Conservation (phyloP, 2,888 invertebrate species). For the Myopa tessellatipennis region DNA sequence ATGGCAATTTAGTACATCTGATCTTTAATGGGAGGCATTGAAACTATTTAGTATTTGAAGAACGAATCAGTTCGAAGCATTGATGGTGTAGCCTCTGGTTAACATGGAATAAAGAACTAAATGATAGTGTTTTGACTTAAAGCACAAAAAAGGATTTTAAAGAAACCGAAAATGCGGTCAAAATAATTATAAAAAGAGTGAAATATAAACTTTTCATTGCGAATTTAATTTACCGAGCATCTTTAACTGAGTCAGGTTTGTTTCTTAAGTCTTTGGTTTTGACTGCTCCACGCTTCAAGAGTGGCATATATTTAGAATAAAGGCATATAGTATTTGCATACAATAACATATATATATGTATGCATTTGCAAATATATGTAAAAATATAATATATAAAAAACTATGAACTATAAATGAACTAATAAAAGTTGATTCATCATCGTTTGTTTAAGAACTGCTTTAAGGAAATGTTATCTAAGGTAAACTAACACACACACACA, state of each 20-base stretch:
- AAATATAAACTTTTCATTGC: not conserved
- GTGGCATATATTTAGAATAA: too few relatives aligned
- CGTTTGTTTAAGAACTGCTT: too few relatives aligned
- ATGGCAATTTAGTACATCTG: constrained; percentile 58
- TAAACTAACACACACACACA: too few relatives aligned
- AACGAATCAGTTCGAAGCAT: not conserved
- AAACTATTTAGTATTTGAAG: constrained; percentile 40
- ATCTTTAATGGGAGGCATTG: constrained; percentile 54
- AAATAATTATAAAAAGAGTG: not conserved
- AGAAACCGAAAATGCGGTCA: constrained; percentile 29
- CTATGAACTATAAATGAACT: too few relatives aligned
- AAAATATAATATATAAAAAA: too few relatives aligned
- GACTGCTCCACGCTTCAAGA: too few relatives aligned
- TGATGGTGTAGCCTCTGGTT: not conserved
- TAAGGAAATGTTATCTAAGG: too few relatives aligned
- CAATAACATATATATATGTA: too few relatives aligned
- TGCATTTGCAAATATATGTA: too few relatives aligned
- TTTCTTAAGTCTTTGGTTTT: constrained; percentile 25
- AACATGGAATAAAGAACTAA: not conserved
- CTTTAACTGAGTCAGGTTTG: not conserved
- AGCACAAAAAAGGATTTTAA: not conserved
- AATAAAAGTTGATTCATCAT: too few relatives aligned
- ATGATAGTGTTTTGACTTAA: not conserved
- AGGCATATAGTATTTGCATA: too few relatives aligned
- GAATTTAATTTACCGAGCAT: too few relatives aligned